Percentiles rank a stretch among this genome's conserved stretches.
phyloP scores from a whole-genome alignment of 2,113 vertebrate genomes.

The Antechinus flavipes region DNA sequence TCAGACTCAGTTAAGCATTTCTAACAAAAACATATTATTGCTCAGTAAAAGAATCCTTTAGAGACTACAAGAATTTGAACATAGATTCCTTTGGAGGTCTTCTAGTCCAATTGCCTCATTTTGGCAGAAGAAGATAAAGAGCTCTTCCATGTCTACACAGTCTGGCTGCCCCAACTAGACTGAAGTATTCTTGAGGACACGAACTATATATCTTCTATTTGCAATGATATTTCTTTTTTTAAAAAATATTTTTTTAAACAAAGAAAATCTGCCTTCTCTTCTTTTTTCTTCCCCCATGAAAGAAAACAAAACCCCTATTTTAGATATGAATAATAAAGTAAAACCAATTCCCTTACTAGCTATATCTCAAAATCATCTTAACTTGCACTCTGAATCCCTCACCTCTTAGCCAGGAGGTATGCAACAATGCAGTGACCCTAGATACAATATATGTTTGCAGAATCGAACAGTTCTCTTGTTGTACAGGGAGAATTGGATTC shows the following conservation, averaged over 20 bases:
- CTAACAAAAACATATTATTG: not conserved
- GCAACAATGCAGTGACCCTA: not conserved
- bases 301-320: not conserved
- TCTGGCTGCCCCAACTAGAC: not conserved
- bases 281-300: not conserved
- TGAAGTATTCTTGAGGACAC: not conserved
- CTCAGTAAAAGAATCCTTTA: not conserved
- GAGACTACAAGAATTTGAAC: not conserved
- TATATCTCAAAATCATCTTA: not conserved
- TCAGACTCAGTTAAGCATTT: not conserved
- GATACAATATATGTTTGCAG: too few relatives aligned
- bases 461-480: too few relatives aligned
- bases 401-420: not conserved
- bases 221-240: not conserved
- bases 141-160: not conserved
- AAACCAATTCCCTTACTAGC: not conserved
- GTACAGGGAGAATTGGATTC: too few relatives aligned
- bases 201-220: not conserved
- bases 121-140: not conserved
- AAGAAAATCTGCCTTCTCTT: not conserved
- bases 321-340: not conserved
- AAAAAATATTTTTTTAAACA: not conserved
- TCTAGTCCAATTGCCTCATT: not conserved
- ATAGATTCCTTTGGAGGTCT: not conserved
- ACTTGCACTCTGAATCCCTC: not conserved